phyloP scores from a whole-genome alignment of 64 coral and sea anemone species.

The Trachythela sp. region DNA sequence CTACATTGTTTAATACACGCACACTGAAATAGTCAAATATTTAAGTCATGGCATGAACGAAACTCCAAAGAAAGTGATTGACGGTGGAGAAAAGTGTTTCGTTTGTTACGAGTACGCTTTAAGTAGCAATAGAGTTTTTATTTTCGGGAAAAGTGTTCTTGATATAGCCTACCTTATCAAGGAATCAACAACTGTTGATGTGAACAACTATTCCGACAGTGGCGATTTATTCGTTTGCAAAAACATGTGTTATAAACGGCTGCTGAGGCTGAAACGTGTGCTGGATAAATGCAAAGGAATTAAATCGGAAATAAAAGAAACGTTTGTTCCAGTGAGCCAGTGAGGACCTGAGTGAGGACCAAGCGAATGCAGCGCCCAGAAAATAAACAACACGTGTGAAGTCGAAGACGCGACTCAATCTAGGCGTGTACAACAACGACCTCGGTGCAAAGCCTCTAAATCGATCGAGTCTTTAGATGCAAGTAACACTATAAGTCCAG shows the following conservation, averaged over 20 bases:
- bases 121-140: slow-evolving; percentile 17
- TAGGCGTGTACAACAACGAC: no score
- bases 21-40: no score
- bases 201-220: background rate
- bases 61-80: background rate
- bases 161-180: no score
- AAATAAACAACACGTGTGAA: no score
- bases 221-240: slow-evolving; percentile 39
- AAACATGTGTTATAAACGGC: slow-evolving; percentile 22
- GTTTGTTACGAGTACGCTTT: background rate
- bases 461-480: background rate
- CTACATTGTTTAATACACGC: no score
- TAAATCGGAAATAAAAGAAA: no score
- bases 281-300: slow-evolving; percentile 13
- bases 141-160: no score
- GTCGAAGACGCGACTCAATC: no score
- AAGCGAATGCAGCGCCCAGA: no score
- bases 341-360: no score
- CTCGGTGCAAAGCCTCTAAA: slow-evolving; percentile 15
- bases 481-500: background rate
- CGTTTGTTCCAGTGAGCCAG: no score
- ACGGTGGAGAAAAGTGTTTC: background rate
- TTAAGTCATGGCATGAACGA: background rate
- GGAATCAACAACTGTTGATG: slow-evolving; percentile 23
- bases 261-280: background rate